Evolutionary conservation across 2,113 vertebrate species (phyloP).

Genomic region (Sialia sialis): DNA sequence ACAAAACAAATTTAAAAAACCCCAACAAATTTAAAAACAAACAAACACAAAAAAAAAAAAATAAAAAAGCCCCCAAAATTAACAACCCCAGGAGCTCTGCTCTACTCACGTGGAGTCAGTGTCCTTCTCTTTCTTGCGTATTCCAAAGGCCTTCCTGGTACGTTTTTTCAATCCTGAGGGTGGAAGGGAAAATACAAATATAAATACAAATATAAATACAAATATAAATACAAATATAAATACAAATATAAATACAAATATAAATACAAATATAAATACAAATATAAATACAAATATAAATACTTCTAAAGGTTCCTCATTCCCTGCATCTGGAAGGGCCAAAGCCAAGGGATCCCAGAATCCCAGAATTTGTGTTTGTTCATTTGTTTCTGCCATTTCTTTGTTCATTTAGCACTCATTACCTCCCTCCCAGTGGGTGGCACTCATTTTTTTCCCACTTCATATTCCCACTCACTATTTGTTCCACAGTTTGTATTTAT

Average conservation of each 20-base stretch:
- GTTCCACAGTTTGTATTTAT: accelerated
- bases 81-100: accelerated
- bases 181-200: neutral
- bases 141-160: slow-evolving; percentile 95
- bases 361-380: accelerated
- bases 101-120: slow-evolving; percentile 87
- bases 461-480: neutral
- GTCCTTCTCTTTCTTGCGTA: slow-evolving; percentile 97
- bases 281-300: neutral
- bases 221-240: too few relatives aligned
- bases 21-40: too few relatives aligned
- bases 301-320: neutral
- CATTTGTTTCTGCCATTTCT: neutral
- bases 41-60: too few relatives aligned
- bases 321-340: neutral
- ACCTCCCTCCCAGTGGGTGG: accelerated
- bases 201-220: neutral
- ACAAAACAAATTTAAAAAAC: too few relatives aligned
- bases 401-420: neutral
- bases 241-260: neutral
- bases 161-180: slow-evolving; percentile 95
- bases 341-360: accelerated
- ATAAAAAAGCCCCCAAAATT: too few relatives aligned
- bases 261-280: too few relatives aligned
- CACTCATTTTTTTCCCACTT: neutral